phyloP scores from a whole-genome alignment of 2,888 invertebrate species.

The Diaphora mendica region DNA sequence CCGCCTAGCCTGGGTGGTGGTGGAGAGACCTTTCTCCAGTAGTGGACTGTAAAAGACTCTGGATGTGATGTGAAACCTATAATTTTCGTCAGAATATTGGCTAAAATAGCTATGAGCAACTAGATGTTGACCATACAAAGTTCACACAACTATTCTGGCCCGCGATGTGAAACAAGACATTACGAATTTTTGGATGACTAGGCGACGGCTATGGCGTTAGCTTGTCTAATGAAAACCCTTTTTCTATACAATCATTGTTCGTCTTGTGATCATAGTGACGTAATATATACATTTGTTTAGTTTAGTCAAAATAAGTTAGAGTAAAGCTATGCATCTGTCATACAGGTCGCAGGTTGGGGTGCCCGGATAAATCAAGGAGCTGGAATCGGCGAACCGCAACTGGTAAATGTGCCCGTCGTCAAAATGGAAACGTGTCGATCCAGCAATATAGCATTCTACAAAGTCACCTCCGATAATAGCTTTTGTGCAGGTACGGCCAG shows the following conservation, averaged over 20 bases:
- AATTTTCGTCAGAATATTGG: too few relatives aligned
- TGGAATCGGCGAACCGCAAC: constrained; percentile 80
- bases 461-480: constrained; percentile 77
- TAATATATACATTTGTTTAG: background rate
- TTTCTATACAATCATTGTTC: too few relatives aligned
- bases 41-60: too few relatives aligned
- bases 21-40: too few relatives aligned
- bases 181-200: background rate
- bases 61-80: too few relatives aligned
- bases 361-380: constrained; percentile 73
- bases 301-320: background rate
- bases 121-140: too few relatives aligned
- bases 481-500: constrained; percentile 86
- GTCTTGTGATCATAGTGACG: too few relatives aligned
- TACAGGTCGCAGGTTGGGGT: constrained; percentile 88
- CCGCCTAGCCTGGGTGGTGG: too few relatives aligned
- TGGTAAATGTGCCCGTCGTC: constrained; percentile 84
- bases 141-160: too few relatives aligned
- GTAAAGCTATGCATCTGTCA: background rate
- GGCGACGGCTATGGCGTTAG: background rate
- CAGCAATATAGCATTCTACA: constrained; percentile 79
- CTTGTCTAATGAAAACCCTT: too few relatives aligned
- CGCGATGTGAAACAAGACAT: background rate
- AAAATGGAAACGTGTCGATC: constrained; percentile 85
- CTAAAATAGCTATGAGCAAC: too few relatives aligned